Percentiles rank a stretch among this genome's conserved stretches.
phyloP scores from a whole-genome alignment of 1,140 invertebrate genomes.

The Babylonia areolata region DNA sequence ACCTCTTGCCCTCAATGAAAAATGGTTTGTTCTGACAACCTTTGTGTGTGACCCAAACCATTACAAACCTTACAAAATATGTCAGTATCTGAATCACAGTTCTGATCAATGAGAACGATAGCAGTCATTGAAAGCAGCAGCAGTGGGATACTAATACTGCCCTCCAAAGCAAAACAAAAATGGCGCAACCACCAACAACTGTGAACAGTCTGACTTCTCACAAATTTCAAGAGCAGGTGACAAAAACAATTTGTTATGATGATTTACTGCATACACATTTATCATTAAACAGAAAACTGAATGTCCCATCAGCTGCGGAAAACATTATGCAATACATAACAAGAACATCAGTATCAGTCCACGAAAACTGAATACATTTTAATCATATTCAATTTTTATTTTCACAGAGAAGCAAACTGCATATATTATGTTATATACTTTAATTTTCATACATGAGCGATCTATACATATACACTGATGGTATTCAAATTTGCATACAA shows the following conservation, averaged over 20 bases:
- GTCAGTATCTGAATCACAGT: too few relatives aligned
- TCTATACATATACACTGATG: not conserved
- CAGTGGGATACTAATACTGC: too few relatives aligned
- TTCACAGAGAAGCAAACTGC: not conserved
- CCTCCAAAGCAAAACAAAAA: too few relatives aligned
- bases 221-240: too few relatives aligned
- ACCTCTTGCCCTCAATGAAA: constrained; percentile 2
- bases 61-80: too few relatives aligned
- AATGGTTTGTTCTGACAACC: not conserved
- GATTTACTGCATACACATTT: not conserved
- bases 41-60: too few relatives aligned
- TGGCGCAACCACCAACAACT: too few relatives aligned
- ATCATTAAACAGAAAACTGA: not conserved
- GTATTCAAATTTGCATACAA: too few relatives aligned
- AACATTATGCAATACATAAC: not conserved
- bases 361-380: not conserved
- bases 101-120: too few relatives aligned
- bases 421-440: not conserved
- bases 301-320: not conserved
- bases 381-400: not conserved
- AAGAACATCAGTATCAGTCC: not conserved
- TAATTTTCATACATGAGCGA: not conserved
- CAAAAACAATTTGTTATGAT: too few relatives aligned
- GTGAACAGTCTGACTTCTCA: too few relatives aligned
- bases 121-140: too few relatives aligned